Conservation (phyloP, 64 coral and sea anemone genomes). For the Catalaphyllia jardinei region DNA sequence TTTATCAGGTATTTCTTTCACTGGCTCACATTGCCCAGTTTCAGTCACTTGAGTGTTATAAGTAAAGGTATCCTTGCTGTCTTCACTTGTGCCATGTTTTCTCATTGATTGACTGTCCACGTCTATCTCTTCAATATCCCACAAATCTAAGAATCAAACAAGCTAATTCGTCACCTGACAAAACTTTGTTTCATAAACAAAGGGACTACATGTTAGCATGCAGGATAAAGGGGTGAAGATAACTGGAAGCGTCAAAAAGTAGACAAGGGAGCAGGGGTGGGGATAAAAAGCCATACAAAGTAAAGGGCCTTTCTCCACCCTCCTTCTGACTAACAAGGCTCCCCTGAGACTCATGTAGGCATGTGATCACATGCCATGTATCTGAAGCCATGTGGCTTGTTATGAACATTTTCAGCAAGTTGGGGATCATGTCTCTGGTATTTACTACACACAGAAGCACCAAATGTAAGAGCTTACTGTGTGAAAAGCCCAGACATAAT, state of each 20-base stretch:
- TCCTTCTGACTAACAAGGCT: no score
- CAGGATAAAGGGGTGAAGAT: no score
- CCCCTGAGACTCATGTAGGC: no score
- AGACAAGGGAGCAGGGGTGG: no score
- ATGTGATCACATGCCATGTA: no score
- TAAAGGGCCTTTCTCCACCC: no score
- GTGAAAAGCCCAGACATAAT: not conserved
- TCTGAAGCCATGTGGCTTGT: no score
- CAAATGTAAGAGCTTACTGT: not conserved
- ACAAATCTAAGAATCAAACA: constrained; percentile 22
- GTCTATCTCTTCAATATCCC: constrained; percentile 4
- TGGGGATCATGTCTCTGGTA: not conserved
- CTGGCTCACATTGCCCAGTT: not conserved
- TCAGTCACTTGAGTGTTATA: not conserved
- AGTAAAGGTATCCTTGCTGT: not conserved
- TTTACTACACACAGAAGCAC: constrained; percentile 7
- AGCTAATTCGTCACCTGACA: not conserved
- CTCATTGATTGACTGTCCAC: not conserved
- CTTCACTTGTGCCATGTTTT: not conserved
- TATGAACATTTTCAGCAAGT: no score
- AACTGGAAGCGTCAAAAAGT: no score
- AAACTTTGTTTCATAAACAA: not conserved
- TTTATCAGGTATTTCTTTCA: not conserved
- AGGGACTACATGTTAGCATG: not conserved
- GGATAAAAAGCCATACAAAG: no score